These are phyloP conservation scores for Stenurella melanura DNA, from an alignment of 2,888 invertebrate genomes.

Conservation along the genomic window DNA sequence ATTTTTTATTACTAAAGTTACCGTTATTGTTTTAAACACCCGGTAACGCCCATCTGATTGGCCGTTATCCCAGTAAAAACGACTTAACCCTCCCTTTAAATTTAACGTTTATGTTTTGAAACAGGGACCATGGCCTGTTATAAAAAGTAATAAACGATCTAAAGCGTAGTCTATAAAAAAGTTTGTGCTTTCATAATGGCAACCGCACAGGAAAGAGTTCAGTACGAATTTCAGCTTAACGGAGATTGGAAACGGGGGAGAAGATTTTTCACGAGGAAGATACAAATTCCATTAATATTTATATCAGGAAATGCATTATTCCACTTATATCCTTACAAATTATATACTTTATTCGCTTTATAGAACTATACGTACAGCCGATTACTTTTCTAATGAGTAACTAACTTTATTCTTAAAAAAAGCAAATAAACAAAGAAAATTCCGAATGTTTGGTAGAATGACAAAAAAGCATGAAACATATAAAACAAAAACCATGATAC, in stretches of 20 bases:
- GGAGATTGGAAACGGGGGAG: not conserved
- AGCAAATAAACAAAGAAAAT: no score
- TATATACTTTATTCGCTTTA: no score
- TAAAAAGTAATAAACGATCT: constrained; percentile 31
- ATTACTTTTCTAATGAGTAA: no score
- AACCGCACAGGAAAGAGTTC: constrained; percentile 7
- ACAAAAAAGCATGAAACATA: no score
- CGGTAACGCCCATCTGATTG: not conserved
- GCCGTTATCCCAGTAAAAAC: constrained; percentile 11
- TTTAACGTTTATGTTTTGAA: constrained; percentile 21
- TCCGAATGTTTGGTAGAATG: no score
- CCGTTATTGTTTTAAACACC: not conserved
- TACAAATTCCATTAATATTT: not conserved
- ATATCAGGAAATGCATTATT: not conserved
- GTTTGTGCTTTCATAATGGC: constrained; percentile 10
- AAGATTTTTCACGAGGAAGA: not conserved
- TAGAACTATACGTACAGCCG: no score
- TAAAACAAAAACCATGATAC: no score
- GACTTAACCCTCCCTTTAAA: constrained; percentile 8
- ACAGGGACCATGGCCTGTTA: constrained; percentile 4
- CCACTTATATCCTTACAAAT: not conserved
- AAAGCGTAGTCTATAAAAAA: constrained; percentile 26
- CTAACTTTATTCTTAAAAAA: no score
- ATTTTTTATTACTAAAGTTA: not conserved
- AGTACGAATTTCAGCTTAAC: not conserved